Percentiles rank a stretch among this genome's conserved stretches.
Evolutionary conservation across 2,113 vertebrate species (phyloP).

Genomic region (Nycticryphes semicollaris): DNA sequence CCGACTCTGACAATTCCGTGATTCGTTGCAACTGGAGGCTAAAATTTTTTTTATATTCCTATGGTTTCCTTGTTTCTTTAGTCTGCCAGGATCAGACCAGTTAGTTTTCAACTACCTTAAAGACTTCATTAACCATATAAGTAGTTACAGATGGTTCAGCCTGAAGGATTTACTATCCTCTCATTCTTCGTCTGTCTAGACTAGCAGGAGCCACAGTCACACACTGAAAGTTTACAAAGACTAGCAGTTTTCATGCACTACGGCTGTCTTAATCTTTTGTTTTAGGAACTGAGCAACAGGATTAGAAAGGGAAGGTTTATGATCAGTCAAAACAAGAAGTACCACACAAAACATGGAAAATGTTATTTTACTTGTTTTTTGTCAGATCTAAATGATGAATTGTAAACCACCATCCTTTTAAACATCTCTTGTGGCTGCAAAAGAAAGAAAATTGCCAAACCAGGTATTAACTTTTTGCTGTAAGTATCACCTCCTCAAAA

Average conservation of each 20-base stretch:
- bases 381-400: slow-evolving; percentile 91
- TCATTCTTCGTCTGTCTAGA: neutral
- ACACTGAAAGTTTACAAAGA: neutral
- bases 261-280: neutral
- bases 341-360: slow-evolving; percentile 31
- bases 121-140: neutral
- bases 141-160: neutral
- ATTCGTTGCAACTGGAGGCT: neutral
- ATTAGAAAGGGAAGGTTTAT: slow-evolving; percentile 1
- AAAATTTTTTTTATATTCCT: neutral
- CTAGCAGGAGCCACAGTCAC: neutral
- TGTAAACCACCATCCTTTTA: slow-evolving; percentile 98
- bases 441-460: slow-evolving; percentile 65
- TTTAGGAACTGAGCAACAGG: neutral
- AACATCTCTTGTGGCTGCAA: slow-evolving; percentile 97
- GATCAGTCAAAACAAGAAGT: slow-evolving; percentile 14
- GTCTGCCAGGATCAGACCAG: neutral
- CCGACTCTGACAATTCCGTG: too few relatives aligned
- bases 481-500: neutral
- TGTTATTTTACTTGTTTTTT: slow-evolving; percentile 84
- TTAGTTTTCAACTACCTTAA: neutral
- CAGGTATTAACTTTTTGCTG: slow-evolving; percentile 18
- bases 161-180: neutral
- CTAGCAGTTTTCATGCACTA: slow-evolving; percentile 36
- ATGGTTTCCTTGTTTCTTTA: too few relatives aligned